A percentile compares a stretch with the other conserved stretches of the same genome.
Evolutionary conservation across 2,888 invertebrate species (phyloP).

Genomic region (Lepeophtheirus nordmannii): DNA sequence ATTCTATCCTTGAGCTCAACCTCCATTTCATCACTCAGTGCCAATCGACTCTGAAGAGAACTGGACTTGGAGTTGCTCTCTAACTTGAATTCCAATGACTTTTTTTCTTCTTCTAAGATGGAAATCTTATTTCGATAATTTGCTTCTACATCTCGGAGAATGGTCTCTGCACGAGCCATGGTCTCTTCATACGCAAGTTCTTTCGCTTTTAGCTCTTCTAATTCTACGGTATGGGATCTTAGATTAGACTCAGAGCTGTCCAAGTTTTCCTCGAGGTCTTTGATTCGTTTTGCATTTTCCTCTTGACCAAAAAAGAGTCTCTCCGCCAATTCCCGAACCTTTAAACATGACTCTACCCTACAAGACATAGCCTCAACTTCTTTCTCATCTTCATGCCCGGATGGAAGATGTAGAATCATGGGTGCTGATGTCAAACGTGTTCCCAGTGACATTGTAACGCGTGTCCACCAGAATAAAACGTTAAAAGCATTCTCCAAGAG

Average conservation of each 20-base stretch:
- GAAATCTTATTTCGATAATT: slow-evolving; percentile 4
- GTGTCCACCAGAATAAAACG: slow-evolving; percentile 4
- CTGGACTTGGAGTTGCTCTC: background rate
- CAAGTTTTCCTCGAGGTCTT: background rate
- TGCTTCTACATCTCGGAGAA: slow-evolving; percentile 6
- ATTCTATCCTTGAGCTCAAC: slow-evolving; percentile 11
- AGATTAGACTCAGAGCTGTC: slow-evolving; percentile 1
- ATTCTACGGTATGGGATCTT: background rate
- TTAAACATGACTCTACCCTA: background rate
- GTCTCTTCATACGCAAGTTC: slow-evolving; percentile 18
- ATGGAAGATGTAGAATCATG: slow-evolving; percentile 1
- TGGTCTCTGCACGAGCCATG: slow-evolving; percentile 16
- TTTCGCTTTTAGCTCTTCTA: slow-evolving; percentile 3
- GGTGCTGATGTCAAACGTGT: background rate
- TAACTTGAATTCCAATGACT: background rate
- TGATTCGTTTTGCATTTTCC: background rate
- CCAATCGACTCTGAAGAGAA: slow-evolving; percentile 3
- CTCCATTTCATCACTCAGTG: slow-evolving; percentile 3
- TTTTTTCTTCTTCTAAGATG: background rate
- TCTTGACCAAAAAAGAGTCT: background rate
- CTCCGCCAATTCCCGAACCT: background rate
- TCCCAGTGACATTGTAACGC: background rate
- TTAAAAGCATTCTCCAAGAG: slow-evolving; percentile 11
- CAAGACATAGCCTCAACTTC: slow-evolving; percentile 4
- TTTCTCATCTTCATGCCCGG: background rate